Evolutionary conservation across 2,797 vertebrate genomes (phyloP), one percentile per base, ranked within the genome.

Genomic region (Eulemur mongoz): DNA sequence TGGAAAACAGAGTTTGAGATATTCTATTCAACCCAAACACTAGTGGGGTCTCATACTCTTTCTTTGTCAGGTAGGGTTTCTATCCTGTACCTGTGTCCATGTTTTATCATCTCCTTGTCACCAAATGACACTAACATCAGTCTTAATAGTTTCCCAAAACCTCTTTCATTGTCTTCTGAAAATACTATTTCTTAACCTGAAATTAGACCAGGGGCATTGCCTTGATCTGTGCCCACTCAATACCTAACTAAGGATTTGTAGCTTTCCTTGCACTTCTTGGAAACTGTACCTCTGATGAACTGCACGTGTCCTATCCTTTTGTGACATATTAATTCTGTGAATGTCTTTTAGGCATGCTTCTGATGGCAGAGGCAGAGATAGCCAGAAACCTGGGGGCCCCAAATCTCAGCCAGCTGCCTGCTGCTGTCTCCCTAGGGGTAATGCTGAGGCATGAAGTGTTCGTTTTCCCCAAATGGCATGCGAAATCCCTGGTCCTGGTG

Each of bases 1-100:
- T 69, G 38, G 67, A 89, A 95, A 94, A 79, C 18, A 65, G 80
- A 80, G 10, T 69, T 78, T 89, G 91, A 92, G 87, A 79, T 67
- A 27, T 86, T 98, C 69, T 78, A 45, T 38, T 61, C 65, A 88
- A 73, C 81, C 43, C 65, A 63, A 35, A 61, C 17, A 30, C 17
- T 27, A 14, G 13, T 3, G 0, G 17, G 15, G 20, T 63, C 75
- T 89, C 52, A 5, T 43, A 83, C 61, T 50, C 73, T 48, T 93
- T 23, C 32, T 87, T 79, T 25, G 69, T 92, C n/a, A 59, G 9
- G 32, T 45, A 65, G 43, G 75, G 6, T 80, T 79, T 80, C 70
- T 20, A 13, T 57, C 23, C 48, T 48, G 22, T 43, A 40, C 79
- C 82, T 50, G 8, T n/a, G 86, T 82, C 48, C 30, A 11, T 4